phyloP scores from a whole-genome alignment of 2,888 invertebrate genomes.

The Taenaris catops region DNA sequence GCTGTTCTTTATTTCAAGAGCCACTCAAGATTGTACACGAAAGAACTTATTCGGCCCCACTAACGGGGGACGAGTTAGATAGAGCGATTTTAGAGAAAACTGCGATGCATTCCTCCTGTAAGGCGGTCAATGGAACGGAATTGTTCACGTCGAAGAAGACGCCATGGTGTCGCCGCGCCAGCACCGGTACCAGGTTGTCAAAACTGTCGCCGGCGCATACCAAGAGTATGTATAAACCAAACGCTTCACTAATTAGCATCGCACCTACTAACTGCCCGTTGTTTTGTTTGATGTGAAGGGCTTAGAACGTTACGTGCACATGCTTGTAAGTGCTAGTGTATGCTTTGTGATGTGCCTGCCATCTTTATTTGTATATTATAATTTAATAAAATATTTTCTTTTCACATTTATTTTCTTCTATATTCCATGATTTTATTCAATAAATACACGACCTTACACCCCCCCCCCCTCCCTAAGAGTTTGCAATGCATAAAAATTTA shows the following conservation, averaged over 20 bases:
- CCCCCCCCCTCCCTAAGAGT: too few relatives aligned
- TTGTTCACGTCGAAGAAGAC: constrained; percentile 38
- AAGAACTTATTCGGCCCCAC: constrained; percentile 85
- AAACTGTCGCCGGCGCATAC: constrained; percentile 69
- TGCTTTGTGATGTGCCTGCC: constrained; percentile 8
- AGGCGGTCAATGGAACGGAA: constrained; percentile 55
- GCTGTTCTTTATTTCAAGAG: constrained; percentile 54
- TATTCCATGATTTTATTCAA: too few relatives aligned
- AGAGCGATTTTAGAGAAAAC: constrained; percentile 49
- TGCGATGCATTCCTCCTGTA: constrained; percentile 50
- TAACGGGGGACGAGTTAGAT: constrained; percentile 77
- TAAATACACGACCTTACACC: too few relatives aligned
- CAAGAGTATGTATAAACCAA: constrained; percentile 64
- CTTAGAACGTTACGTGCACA: constrained; percentile 3
- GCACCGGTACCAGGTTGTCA: constrained; percentile 63
- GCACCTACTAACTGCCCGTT: constrained; percentile 21
- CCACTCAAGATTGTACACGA: constrained; percentile 76
- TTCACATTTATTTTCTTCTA: background rate
- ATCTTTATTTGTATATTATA: background rate
- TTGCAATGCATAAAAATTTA: too few relatives aligned
- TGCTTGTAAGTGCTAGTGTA: constrained; percentile 1
- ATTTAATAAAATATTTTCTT: constrained; percentile 1
- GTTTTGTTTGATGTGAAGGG: background rate
- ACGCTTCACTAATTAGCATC: constrained; percentile 25
- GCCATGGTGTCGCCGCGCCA: constrained; percentile 61